Evolutionary conservation across 2,797 vertebrate species (phyloP).

Genomic region (Onychomys leucogaster): DNA sequence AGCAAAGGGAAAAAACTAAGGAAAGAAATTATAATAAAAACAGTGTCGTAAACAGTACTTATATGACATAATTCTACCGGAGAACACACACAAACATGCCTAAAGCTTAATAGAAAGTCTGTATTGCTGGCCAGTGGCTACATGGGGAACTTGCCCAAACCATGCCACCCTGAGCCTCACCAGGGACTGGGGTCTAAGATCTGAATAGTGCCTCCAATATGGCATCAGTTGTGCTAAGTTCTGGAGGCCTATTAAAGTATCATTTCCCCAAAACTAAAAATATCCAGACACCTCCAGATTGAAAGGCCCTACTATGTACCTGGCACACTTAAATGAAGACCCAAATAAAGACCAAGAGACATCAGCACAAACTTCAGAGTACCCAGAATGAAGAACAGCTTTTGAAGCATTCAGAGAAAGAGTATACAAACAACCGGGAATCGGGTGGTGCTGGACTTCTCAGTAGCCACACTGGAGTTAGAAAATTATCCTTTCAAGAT

Average conservation of each 20-base stretch:
- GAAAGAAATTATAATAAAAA: neutral
- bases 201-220: neutral
- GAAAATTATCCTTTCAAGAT: neutral
- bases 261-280: neutral
- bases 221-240: neutral
- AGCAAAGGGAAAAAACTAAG: neutral
- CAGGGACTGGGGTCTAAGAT: neutral
- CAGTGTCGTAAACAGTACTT: neutral
- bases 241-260: neutral
- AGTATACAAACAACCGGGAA: neutral
- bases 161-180: neutral
- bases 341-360: neutral
- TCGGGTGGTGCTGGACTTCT: neutral
- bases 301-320: neutral
- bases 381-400: neutral
- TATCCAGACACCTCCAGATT: neutral
- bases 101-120: neutral
- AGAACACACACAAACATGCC: neutral
- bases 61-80: neutral
- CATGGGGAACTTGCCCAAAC: neutral
- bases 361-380: neutral
- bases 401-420: neutral
- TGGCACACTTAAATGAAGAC: neutral
- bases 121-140: neutral
- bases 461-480: neutral